A percentile compares a stretch with the other conserved stretches of the same genome.
These are phyloP conservation scores for Chaetophractus vellerosus DNA, from an alignment of 2,797 vertebrate genomes.

Conservation along the genomic window DNA sequence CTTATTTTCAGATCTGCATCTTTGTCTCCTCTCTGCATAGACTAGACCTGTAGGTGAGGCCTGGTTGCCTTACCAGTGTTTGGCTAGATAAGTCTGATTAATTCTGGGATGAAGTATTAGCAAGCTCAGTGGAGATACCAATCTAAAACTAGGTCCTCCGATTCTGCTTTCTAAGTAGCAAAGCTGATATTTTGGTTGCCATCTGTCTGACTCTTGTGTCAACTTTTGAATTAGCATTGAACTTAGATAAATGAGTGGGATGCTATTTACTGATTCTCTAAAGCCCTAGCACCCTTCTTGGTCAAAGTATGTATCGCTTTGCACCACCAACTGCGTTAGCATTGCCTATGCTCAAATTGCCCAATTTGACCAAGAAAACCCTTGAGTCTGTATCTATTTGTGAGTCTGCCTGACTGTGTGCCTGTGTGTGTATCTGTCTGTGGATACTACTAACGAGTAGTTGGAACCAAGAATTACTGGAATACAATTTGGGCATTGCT, in stretches of 20 bases:
- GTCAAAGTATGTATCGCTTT: neutral
- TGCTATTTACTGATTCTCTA: neutral
- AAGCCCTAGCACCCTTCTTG: neutral
- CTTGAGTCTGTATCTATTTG: neutral
- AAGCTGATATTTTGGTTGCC: neutral
- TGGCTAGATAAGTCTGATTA: neutral
- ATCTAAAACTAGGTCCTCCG: neutral
- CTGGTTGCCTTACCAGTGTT: neutral
- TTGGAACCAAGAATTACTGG: neutral
- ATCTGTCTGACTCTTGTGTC: neutral
- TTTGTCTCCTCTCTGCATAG: neutral
- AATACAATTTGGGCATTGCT: neutral
- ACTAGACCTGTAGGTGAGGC: no score
- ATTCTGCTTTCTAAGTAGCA: neutral
- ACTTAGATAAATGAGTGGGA: rapidly evolving
- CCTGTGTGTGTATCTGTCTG: neutral
- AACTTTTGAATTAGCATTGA: neutral
- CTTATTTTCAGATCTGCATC: neutral
- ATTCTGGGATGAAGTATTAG: neutral
- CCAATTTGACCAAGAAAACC: neutral
- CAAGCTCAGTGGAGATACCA: neutral
- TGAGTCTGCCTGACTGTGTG: neutral
- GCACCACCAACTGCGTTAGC: neutral
- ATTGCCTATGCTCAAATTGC: neutral
- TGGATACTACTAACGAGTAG: neutral